These are phyloP conservation scores for Apis mellifera DNA, from an alignment of 1,140 invertebrate genomes.

Conservation along the genomic window Amel_HAv3.1 CM009932.2:11745501-11746000, in stretches of 20 bases:
- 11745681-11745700: not conserved
- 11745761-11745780: not conserved
- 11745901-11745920: slow-evolving; percentile 26
- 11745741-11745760: not conserved
- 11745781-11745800: not conserved
- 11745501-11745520: slow-evolving; percentile 1
- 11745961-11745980: slow-evolving; percentile 48
- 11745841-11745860: slow-evolving; percentile 6
- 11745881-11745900: slow-evolving; percentile 27
- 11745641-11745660: not conserved
- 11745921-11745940: slow-evolving; percentile 4
- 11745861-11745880: not conserved
- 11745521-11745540: slow-evolving; percentile 14
- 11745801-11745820: not conserved
- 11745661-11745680: slow-evolving; percentile 3
- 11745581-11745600: not conserved
- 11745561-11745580: not conserved
- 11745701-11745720: slow-evolving; percentile 4
- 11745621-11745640: not conserved
- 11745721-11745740: not conserved
- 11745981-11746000: slow-evolving; percentile 54
- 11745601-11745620: not conserved
- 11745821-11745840: slow-evolving; percentile 18
- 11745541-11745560: slow-evolving; percentile 17
- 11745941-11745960: slow-evolving; percentile 13